Percentiles rank a stretch among this genome's conserved stretches.
Conservation (phyloP, 2,113 vertebrate species). For the Grallaria varia region DNA sequence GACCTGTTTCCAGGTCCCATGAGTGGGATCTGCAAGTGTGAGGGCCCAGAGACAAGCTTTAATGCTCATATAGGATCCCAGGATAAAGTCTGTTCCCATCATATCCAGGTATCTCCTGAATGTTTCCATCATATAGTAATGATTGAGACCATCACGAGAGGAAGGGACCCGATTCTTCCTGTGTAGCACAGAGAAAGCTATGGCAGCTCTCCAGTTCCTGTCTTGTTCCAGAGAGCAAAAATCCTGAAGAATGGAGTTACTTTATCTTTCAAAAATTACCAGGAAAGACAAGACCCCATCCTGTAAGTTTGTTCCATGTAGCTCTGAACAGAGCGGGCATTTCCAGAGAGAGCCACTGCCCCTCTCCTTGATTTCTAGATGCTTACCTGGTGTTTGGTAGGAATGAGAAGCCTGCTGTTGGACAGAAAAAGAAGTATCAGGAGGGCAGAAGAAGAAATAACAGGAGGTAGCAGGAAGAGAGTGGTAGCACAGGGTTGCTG, state of each 20-base stretch:
- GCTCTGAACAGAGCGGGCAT: background rate
- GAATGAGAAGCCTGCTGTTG: background rate
- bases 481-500: background rate
- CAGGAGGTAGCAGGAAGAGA: background rate
- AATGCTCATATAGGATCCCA: background rate
- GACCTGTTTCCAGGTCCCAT: background rate
- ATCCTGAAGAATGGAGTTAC: fast-evolving
- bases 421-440: background rate
- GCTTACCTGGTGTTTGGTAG: background rate
- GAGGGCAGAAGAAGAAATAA: background rate
- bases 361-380: background rate
- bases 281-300: background rate
- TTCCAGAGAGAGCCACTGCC: background rate
- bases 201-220: background rate
- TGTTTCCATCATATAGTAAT: background rate
- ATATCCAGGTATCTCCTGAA: background rate
- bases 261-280: background rate
- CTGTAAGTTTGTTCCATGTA: background rate
- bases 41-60: background rate
- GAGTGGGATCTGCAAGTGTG: background rate
- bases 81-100: background rate
- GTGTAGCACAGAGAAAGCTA: background rate
- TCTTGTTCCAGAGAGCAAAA: background rate
- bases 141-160: background rate
- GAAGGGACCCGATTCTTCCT: background rate